phyloP scores from a whole-genome alignment of 2,888 invertebrate species.

The Eupithecia abbreviata region DNA sequence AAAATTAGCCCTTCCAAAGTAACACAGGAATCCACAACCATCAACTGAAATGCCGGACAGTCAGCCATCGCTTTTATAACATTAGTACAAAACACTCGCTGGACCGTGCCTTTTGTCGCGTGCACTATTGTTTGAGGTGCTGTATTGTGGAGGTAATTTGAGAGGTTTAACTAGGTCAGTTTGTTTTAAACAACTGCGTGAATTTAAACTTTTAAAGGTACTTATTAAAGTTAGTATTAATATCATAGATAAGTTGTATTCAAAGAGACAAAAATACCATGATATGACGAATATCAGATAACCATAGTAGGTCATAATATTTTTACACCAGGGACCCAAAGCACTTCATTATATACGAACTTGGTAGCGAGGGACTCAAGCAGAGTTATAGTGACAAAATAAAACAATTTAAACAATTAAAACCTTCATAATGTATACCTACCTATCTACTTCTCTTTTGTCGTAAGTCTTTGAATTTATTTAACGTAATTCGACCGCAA shows the following conservation, averaged over 20 bases:
- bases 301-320: neutral
- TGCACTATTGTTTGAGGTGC: constrained; percentile 25
- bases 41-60: constrained; percentile 2
- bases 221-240: neutral
- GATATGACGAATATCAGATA: neutral
- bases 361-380: too few species aligned
- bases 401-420: too few species aligned
- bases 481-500: too few species aligned
- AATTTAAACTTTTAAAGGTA: neutral
- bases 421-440: too few species aligned
- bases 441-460: too few species aligned
- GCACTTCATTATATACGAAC: too few species aligned
- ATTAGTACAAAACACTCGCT: constrained; percentile 63
- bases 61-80: constrained; percentile 62
- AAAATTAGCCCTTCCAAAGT: neutral
- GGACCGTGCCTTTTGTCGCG: constrained; percentile 54
- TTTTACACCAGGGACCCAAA: too few species aligned
- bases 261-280: neutral
- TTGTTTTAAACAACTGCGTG: constrained; percentile 3
- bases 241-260: neutral
- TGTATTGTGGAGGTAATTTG: constrained; percentile 37
- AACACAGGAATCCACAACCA: neutral
- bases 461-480: too few species aligned
- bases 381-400: too few species aligned
- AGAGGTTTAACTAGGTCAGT: constrained; percentile 20